Percentiles rank a stretch among this genome's conserved stretches.
phyloP scores from a whole-genome alignment of 2,113 vertebrate species.

The Morone saxatilis region DNA sequence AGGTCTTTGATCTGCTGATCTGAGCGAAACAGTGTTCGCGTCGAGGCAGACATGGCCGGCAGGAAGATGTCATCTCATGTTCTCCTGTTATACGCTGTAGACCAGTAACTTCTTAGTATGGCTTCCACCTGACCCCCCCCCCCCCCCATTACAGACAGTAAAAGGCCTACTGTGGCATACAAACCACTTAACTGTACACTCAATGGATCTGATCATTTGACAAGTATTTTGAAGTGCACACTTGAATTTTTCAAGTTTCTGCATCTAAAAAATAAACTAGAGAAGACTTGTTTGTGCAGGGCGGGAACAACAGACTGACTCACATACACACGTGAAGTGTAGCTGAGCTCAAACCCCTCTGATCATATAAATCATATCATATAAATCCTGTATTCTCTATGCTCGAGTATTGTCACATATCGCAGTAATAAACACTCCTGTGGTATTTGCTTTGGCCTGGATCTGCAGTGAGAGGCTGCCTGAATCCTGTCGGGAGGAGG shows the following conservation, averaged over 20 bases:
- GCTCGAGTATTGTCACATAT: too few relatives aligned
- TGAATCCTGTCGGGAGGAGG: too few relatives aligned
- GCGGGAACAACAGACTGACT: too few relatives aligned
- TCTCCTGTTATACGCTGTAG: conserved; percentile 54
- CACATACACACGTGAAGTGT: too few relatives aligned
- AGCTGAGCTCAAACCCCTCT: too few relatives aligned
- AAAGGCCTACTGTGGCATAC: neutral
- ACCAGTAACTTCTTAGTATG: conserved; percentile 60
- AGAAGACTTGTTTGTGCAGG: too few relatives aligned
- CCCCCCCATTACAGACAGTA: conserved; percentile 17
- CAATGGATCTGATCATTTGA: neutral
- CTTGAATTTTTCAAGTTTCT: neutral
- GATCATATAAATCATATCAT: too few relatives aligned
- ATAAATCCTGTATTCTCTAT: too few relatives aligned
- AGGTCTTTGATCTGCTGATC: conserved; percentile 78
- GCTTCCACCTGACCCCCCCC: too few relatives aligned
- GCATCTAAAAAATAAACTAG: neutral
- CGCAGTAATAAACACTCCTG: too few relatives aligned
- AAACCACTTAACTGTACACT: conserved; percentile 31
- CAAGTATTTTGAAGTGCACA: neutral
- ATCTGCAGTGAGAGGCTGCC: too few relatives aligned
- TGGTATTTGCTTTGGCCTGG: too few relatives aligned
- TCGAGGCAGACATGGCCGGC: conserved; percentile 55
- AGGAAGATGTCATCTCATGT: conserved; percentile 64
- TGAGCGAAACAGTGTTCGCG: conserved; percentile 78